Base-by-base conservation (phyloP, 2,113 vertebrate genomes). In the Hepsetus odoe region DNA sequence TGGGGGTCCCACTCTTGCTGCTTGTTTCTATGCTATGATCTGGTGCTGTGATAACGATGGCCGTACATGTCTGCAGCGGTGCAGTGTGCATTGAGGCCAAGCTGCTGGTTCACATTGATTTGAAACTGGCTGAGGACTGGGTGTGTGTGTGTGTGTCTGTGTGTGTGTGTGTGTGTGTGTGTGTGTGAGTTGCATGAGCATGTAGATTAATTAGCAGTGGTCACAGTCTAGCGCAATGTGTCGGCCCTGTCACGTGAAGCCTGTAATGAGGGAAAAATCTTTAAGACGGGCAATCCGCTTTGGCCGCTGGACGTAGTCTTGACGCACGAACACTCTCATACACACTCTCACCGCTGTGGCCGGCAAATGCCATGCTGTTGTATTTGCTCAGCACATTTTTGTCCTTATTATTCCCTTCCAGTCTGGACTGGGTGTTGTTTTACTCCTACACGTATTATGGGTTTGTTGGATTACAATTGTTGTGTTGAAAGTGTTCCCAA, bases 231-330 rank as follows among this genome's bases (percentile, higher is more conserved):
- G 82, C 77, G 81, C 88, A 90, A 87, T 86, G 89, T 91, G 90
- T 89, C 67, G 83, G 6, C 2, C n/a, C 14, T 16, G 67, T 86
- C 56, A 88, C 82, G 86, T 90, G 82, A 91, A 91, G 61, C 66
- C 46, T 75, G 75, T 84, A 91, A 85, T 89, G 86, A 81, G 85
- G 82, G 86, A 89, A 83, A 89, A 87, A 87, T 89, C 85, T 90
- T 76, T 92, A 91, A 86, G 28, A 20, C 18, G 20, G 77, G 76
- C 79, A 89, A 91, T 90, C 86, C 44, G 82, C 85, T 72, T 83
- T 78, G 62, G 42, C 62, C 8, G 16, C 22, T 40, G 51, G 77
- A 87, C 86, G 78, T 16, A 28, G 81, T 77, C 72, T 87, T 81
- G 65, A 72, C 79, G 30, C 76, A 38, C 61, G 22, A 44, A 33